Base-by-base conservation (phyloP, 2,888 invertebrate genomes). In the Nomada lathburiana region DNA sequence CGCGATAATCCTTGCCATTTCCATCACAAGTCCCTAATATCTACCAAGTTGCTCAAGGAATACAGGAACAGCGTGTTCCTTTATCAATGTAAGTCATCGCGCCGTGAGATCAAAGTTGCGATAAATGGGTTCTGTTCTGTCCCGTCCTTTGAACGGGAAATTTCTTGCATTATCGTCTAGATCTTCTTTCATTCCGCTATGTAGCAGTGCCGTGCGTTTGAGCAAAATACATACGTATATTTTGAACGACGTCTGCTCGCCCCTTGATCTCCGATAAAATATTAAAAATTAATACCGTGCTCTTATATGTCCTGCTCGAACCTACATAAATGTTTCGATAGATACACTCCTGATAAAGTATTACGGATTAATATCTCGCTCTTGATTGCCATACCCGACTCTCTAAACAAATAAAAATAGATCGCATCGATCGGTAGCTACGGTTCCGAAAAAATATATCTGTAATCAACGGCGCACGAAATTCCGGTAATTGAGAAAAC, bases 71-170 rank as follows among this genome's bases (percentile, higher is more conserved):
- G 62, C 60, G 55, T 55, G 53, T 47, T 18, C 62, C 36, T 67
- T 78, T 74, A 67, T 60, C 74, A 60, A 52, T 42, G 47, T 42
- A 55, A 78, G 60, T 78, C 77, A 62, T 55, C 52, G 60, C 60
- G 16, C 60, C 42, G 42, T 11, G 44, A 76, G 68, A 79, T 79
- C 76, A 79, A 79, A 76, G 78, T 76, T 63, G 57, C 59, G 63
- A 76, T 76, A 76, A 79, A 76, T 76, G 52, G 23, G 23, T 79
- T 78, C 59, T 47, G 64, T 65, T 29, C 60, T 65, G 20, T 70
- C 67, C 53, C 47, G 63, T 71, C n/a, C 63, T 55, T 67, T 74
- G 77, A 77, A 62, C 65, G 47, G 65, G 78, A 71, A 80, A 78
- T 80, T 42, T 71, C 78, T 80, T 50, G 52, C 60, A 70, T 80